phyloP scores from a whole-genome alignment of 1,140 invertebrate species.

The Drosophila mauritiana region DNA sequence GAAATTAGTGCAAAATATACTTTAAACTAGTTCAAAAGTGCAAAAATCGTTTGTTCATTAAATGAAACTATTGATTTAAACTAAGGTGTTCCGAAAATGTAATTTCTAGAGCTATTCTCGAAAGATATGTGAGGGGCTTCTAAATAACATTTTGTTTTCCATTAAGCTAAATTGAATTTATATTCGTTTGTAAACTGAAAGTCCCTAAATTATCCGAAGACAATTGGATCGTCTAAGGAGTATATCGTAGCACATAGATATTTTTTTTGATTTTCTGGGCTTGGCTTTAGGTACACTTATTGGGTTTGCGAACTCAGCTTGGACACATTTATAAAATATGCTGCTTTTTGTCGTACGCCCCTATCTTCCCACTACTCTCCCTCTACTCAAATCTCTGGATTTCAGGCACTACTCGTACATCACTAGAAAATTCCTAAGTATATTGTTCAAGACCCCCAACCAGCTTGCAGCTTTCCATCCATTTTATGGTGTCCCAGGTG shows the following conservation, averaged over 20 bases:
- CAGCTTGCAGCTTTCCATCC: conserved; percentile 30
- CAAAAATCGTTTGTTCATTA: conserved; percentile 11
- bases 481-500: neutral
- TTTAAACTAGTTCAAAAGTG: conserved; percentile 45
- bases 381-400: conserved; percentile 11
- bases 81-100: conserved; percentile 17
- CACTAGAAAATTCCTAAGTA: conserved; percentile 41
- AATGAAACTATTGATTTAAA: conserved; percentile 11
- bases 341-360: conserved; percentile 15
- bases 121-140: conserved; percentile 58
- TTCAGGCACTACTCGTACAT: conserved; percentile 75
- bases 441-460: conserved; percentile 41
- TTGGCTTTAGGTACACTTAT: conserved; percentile 39
- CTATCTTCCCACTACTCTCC: neutral
- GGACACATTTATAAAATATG: conserved; percentile 77
- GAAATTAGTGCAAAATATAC: conserved; percentile 71
- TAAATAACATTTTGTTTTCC: conserved; percentile 40
- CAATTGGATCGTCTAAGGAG: conserved; percentile 39
- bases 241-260: conserved; percentile 48
- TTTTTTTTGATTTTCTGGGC: conserved; percentile 34
- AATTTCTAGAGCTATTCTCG: conserved; percentile 39
- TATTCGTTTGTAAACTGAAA: conserved; percentile 54
- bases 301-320: conserved; percentile 40
- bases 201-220: conserved; percentile 50
- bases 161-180: conserved; percentile 32